Percentiles rank a stretch among this genome's conserved stretches.
These are phyloP conservation scores for Drosophila navojoa DNA, from an alignment of 1,140 invertebrate genomes.

Conservation along the genomic window DNA sequence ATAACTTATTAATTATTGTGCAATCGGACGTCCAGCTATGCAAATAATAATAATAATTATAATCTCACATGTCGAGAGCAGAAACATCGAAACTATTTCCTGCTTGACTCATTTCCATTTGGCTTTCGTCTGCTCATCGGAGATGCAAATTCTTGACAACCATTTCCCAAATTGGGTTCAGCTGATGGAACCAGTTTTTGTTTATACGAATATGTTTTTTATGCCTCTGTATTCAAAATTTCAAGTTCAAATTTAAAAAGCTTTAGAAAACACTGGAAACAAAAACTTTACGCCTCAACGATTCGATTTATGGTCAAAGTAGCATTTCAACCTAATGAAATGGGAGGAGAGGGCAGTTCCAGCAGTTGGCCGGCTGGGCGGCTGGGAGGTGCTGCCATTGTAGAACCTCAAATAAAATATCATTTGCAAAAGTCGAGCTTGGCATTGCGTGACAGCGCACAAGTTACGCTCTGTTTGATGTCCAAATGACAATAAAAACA, in stretches of 20 bases:
- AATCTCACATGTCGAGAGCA: neutral
- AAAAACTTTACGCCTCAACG: slow-evolving; percentile 65
- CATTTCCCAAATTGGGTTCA: slow-evolving; percentile 36
- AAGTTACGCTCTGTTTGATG: slow-evolving; percentile 75
- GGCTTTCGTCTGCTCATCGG: slow-evolving; percentile 46
- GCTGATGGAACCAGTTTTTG: slow-evolving; percentile 46
- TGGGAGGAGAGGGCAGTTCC: neutral
- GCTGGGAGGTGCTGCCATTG: neutral
- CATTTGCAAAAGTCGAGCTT: slow-evolving; percentile 22
- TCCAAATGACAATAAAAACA: slow-evolving; percentile 54
- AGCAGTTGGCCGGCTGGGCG: neutral
- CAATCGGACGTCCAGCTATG: slow-evolving; percentile 1
- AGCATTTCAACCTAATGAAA: slow-evolving; percentile 26
- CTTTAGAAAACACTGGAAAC: slow-evolving; percentile 29
- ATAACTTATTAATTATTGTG: slow-evolving; percentile 7
- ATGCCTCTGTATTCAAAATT: slow-evolving; percentile 28
- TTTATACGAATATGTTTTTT: neutral
- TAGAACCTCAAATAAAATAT: slow-evolving; percentile 13
- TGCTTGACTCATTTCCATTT: slow-evolving; percentile 2
- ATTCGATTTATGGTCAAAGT: slow-evolving; percentile 65
- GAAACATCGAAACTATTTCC: slow-evolving; percentile 5
- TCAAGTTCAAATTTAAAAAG: slow-evolving; percentile 73
- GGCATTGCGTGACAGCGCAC: slow-evolving; percentile 57
- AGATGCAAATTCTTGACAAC: slow-evolving; percentile 67
- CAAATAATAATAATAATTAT: neutral